Conservation (phyloP, 1,140 invertebrate species). For the Aethina tumida region DNA sequence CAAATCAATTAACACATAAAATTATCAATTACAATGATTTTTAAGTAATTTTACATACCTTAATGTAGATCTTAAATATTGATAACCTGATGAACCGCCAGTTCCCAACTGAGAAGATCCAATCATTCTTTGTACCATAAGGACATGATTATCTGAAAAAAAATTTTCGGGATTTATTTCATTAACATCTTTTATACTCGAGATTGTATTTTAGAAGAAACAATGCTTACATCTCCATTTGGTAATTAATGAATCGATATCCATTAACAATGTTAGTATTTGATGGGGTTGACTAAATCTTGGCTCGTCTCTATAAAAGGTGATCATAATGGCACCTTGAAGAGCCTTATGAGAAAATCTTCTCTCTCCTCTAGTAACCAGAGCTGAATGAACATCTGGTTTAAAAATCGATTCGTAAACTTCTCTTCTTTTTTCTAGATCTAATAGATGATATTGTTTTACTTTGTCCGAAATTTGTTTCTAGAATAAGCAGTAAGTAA, state of each 20-base stretch:
- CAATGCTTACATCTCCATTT: constrained; percentile 93
- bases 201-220: constrained; percentile 1
- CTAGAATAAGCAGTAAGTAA: background rate
- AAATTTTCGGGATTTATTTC: background rate
- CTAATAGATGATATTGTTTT: constrained; percentile 52
- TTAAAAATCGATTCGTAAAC: constrained; percentile 88
- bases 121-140: constrained; percentile 99
- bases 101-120: constrained; percentile 94
- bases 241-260: constrained; percentile 96
- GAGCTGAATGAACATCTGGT: constrained; percentile 64
- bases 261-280: constrained; percentile 86
- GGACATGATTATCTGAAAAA: constrained; percentile 86
- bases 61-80: constrained; percentile 94
- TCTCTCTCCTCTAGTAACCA: constrained; percentile 75
- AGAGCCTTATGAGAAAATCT: constrained; percentile 82
- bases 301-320: constrained; percentile 91
- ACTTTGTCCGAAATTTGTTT: constrained; percentile 18
- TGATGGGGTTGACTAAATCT: constrained; percentile 96
- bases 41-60: constrained; percentile 48
- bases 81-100: constrained; percentile 96
- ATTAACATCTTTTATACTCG: constrained; percentile 3
- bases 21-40: constrained; percentile 2
- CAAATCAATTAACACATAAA: constrained; percentile 15
- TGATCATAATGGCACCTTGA: constrained; percentile 87
- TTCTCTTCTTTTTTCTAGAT: constrained; percentile 67